Evolutionary conservation across 2,113 vertebrate species (phyloP), one percentile per base, ranked within the genome.

Genomic region (Morone chrysops): DNA sequence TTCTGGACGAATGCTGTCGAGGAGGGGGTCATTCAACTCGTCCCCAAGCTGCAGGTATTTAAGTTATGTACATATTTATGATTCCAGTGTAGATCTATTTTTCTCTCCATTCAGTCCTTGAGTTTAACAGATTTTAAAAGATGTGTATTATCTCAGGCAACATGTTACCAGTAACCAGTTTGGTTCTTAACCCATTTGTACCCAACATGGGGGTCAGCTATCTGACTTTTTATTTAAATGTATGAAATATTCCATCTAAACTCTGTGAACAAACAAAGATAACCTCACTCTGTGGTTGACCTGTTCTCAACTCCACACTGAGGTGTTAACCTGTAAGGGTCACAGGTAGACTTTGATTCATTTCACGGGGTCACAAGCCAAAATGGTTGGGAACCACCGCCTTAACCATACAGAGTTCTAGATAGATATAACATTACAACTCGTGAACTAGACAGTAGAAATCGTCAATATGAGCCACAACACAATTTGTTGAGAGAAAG

Each of bases 1-100:
- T 60, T 76, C 43, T 78, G 25, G 47, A 61, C 61, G 16, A 56
- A 82, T 60, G 70, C 8, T 48, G 69, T 7, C 38, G 12, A 47
- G 0, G 6, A 6, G 51, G 48, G 22, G 17, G 43, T 81, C n/a
- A 54, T 53, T 59, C 7, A 8, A 4, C 7, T 59, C 31, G 31
- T 31, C 57, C 50, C 56, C 57, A 25, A 48, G 48, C 53, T 84
- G 38, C 83, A 22, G 12, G 13, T 31, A 51, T 56, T 11, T 6
- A 45, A 16, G 63, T 65, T 50, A 8, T 36, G 9, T 17, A 69
- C 6, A 78, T 4, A 48, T 50, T 65, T 70, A 53, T 25, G 18
- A 8, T 41, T 79, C 6, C 31, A 50, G 8, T 36, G 17, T 47
- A 12, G 3, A 70, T 51, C 11, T 14, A 47, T 59, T 66, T 7